Evolutionary conservation across 2,888 invertebrate species (phyloP).

Genomic region (Pandemis cinnamomeana): DNA sequence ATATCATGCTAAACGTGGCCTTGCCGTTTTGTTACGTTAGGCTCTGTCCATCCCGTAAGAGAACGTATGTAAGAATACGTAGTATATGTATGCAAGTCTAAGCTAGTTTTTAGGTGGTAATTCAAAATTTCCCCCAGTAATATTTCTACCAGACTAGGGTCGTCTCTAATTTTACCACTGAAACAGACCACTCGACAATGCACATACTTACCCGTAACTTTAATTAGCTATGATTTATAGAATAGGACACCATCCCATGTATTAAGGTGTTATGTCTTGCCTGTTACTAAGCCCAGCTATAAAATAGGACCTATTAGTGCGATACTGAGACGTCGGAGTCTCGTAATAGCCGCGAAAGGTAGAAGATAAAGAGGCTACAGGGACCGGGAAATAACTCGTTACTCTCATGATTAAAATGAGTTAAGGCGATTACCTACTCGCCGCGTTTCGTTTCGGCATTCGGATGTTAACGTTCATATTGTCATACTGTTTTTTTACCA

Average conservation of each 20-base stretch:
- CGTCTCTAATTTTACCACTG: no score
- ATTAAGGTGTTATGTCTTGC: not conserved
- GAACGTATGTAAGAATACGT: no score
- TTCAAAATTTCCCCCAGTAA: no score
- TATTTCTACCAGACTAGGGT: no score
- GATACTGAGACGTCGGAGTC: not conserved
- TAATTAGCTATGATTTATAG: not conserved
- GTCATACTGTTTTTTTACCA: not conserved
- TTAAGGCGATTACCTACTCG: not conserved
- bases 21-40: no score
- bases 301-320: conserved; percentile 11
- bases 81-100: no score
- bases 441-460: no score
- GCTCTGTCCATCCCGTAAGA: no score
- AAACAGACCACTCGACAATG: not conserved
- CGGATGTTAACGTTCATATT: no score
- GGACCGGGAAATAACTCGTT: not conserved
- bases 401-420: not conserved
- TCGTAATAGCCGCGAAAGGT: not conserved
- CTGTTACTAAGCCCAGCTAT: not conserved
- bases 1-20: no score
- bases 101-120: no score
- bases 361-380: not conserved
- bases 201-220: not conserved
- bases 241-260: not conserved